phyloP scores from a whole-genome alignment of 2,888 invertebrate species.

The Coelopa pilipes region DNA sequence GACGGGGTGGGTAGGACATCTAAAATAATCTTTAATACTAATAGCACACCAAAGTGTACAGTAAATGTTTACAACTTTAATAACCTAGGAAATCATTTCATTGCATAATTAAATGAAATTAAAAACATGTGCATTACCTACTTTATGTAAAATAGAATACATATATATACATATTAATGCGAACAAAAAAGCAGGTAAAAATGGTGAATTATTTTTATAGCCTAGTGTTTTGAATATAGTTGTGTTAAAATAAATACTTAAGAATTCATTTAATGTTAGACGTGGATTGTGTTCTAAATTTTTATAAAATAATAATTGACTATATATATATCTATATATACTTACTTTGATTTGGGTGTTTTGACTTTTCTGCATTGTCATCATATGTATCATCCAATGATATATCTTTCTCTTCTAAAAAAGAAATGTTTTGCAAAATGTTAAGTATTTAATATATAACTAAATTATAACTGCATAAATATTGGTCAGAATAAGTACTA shows the following conservation, averaged over 20 bases:
- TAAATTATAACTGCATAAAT: background rate
- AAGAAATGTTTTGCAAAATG: background rate
- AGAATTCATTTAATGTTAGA: too few species aligned
- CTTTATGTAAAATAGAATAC: background rate
- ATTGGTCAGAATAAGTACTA: background rate
- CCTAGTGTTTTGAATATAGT: background rate
- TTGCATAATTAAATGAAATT: background rate
- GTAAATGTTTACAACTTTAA: too few species aligned
- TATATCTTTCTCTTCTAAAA: conserved; percentile 69
- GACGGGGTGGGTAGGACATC: too few species aligned
- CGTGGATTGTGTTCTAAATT: too few species aligned
- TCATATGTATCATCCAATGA: conserved; percentile 67
- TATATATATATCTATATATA: background rate
- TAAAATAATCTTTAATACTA: too few species aligned
- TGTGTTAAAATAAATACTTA: background rate
- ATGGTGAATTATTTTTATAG: background rate
- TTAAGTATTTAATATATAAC: too few species aligned
- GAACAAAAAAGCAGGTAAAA: background rate
- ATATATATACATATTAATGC: background rate
- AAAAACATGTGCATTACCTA: background rate
- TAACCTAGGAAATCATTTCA: background rate
- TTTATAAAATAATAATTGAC: too few species aligned
- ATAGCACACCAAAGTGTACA: too few species aligned
- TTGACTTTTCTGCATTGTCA: conserved; percentile 67
- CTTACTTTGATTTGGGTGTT: conserved; percentile 71